Conservation (phyloP, 2,113 vertebrate species). For the Melanocharis versteri region DNA sequence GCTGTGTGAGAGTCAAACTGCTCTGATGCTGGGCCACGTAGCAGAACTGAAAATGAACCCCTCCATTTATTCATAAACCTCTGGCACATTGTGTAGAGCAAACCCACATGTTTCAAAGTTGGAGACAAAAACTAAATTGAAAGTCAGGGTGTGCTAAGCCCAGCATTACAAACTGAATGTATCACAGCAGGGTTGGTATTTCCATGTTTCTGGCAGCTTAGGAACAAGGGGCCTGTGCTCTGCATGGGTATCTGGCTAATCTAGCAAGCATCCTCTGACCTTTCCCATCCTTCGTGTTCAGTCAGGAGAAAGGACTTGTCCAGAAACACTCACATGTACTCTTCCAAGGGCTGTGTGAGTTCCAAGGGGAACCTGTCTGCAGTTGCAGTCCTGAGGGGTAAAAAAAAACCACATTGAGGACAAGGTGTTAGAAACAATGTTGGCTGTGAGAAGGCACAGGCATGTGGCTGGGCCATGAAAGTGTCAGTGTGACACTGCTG, state of each 20-base stretch:
- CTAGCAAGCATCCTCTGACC: background rate
- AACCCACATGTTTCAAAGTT: rapidly evolving
- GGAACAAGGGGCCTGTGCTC: background rate
- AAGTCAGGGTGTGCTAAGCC: background rate
- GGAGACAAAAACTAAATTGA: background rate
- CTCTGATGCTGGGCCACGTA: background rate
- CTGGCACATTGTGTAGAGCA: background rate
- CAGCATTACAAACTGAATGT: background rate
- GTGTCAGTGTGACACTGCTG: background rate
- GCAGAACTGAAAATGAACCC: background rate
- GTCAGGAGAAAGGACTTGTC: rapidly evolving
- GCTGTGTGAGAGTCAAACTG: background rate
- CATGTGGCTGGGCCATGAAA: background rate
- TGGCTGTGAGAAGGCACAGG: background rate
- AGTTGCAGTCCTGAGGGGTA: background rate
- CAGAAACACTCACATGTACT: background rate
- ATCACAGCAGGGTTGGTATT: background rate
- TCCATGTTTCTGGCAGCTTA: background rate
- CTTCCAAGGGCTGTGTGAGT: background rate
- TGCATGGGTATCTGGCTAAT: background rate
- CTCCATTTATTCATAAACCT: background rate
- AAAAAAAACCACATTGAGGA: rapidly evolving
- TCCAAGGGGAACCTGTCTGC: background rate
- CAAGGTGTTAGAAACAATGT: background rate
- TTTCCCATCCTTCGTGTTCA: background rate